Percentiles rank a stretch among this genome's conserved stretches.
phyloP scores from a whole-genome alignment of 2,888 invertebrate genomes.

The Belgica antarctica region DNA sequence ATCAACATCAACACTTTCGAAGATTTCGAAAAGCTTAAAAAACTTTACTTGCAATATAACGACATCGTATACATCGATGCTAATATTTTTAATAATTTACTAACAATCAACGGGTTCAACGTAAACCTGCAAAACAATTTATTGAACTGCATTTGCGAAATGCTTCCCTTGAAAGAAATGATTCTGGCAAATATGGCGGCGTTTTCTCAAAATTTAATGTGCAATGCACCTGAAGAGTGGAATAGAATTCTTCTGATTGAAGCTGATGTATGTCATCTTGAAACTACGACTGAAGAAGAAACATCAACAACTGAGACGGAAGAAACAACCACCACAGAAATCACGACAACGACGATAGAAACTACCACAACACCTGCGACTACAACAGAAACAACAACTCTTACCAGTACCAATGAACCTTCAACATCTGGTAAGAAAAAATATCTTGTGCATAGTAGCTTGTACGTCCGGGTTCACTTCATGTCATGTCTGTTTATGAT shows the following conservation, averaged over 20 bases:
- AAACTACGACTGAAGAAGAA: not conserved
- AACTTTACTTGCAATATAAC: not conserved
- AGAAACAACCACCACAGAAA: too few species aligned
- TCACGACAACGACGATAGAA: too few species aligned
- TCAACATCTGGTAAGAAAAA: too few species aligned
- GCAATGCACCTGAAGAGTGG: not conserved
- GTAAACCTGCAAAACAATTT: not conserved
- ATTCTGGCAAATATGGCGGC: not conserved
- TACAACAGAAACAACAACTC: too few species aligned
- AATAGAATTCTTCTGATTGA: not conserved
- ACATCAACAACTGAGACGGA: not conserved
- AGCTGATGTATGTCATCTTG: not conserved
- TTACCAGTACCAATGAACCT: too few species aligned
- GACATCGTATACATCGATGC: not conserved
- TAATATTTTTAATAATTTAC: not conserved
- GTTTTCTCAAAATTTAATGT: not conserved
- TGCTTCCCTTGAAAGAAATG: not conserved
- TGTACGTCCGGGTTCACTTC: too few species aligned
- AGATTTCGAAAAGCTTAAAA: not conserved
- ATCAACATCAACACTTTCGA: not conserved
- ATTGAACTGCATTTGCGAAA: constrained; percentile 22
- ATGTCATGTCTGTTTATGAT: too few species aligned
- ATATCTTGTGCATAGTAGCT: too few species aligned
- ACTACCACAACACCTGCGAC: too few species aligned
- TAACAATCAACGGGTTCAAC: not conserved